Evolutionary conservation across 1,140 invertebrate species (phyloP).

Genomic region (Platyscapa corneri): DNA sequence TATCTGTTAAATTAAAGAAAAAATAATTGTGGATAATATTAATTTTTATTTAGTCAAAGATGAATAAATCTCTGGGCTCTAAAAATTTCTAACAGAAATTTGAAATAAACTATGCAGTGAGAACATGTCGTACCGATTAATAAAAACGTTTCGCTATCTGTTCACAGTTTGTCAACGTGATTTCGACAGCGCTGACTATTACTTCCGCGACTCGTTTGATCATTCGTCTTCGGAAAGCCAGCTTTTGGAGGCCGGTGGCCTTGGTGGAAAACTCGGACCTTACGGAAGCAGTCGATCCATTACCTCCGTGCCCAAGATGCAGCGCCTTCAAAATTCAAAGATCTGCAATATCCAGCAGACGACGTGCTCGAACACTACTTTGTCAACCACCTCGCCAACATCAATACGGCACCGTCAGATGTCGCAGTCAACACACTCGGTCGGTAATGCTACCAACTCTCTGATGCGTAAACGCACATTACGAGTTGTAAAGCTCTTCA

Average conservation of each 20-base stretch:
- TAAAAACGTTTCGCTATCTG: not conserved
- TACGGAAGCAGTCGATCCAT: slow-evolving; percentile 71
- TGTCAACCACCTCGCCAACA: not conserved
- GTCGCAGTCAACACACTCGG: slow-evolving; percentile 49
- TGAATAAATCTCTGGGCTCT: not conserved
- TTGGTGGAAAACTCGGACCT: slow-evolving; percentile 1
- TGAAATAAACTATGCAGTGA: not conserved
- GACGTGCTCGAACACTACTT: slow-evolving; percentile 49
- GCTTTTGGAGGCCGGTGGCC: slow-evolving; percentile 72
- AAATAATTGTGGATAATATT: not conserved
- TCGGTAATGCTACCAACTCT: slow-evolving; percentile 50
- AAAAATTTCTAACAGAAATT: not conserved
- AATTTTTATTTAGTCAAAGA: not conserved
- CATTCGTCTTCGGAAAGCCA: slow-evolving; percentile 85
- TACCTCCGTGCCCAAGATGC: slow-evolving; percentile 76
- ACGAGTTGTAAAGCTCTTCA: slow-evolving; percentile 79
- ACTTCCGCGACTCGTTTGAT: slow-evolving; percentile 84
- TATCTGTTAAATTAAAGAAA: no score
- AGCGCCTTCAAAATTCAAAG: slow-evolving; percentile 75
- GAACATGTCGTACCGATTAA: not conserved
- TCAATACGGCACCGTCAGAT: slow-evolving; percentile 44
- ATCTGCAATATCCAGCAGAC: slow-evolving; percentile 62
- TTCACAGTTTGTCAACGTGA: slow-evolving; percentile 66
- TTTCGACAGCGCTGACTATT: slow-evolving; percentile 77
- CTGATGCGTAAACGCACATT: slow-evolving; percentile 63